These are phyloP conservation scores for Phalera bucephala DNA, from an alignment of 2,888 invertebrate species.

Conservation along the genomic window DNA sequence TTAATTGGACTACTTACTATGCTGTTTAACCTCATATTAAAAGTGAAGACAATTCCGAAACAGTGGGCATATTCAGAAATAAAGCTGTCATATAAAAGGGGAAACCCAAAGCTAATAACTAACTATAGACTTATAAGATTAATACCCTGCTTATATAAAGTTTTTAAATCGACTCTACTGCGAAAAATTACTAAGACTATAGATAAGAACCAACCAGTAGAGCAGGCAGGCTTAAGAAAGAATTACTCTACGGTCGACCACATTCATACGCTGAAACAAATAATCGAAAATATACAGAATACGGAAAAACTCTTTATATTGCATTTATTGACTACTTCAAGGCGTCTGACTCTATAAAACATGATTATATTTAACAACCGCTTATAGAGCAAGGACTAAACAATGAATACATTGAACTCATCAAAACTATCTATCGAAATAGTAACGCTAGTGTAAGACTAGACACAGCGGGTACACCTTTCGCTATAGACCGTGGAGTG, in stretches of 20 bases:
- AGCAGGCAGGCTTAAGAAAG: neutral
- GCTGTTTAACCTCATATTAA: too few species aligned
- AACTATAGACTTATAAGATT: too few species aligned
- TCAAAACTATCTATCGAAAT: conserved; percentile 8
- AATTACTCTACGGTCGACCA: neutral
- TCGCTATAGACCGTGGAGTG: too few species aligned
- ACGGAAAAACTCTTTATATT: conserved; percentile 4
- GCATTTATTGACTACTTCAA: conserved; percentile 12
- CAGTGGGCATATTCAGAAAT: too few species aligned
- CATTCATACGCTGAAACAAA: conserved; percentile 2
- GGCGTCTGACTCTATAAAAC: conserved; percentile 9
- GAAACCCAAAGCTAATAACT: too few species aligned
- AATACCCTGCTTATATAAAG: too few species aligned
- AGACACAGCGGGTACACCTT: conserved; percentile 1
- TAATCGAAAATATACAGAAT: conserved; percentile 8
- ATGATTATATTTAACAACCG: conserved; percentile 9
- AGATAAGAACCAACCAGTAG: neutral
- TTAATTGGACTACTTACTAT: too few species aligned
- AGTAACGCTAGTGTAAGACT: conserved; percentile 5
- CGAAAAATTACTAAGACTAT: neutral
- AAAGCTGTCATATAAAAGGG: too few species aligned
- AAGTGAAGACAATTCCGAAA: too few species aligned
- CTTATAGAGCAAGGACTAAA: conserved; percentile 5
- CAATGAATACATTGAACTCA: conserved; percentile 4
- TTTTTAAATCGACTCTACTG: too few species aligned